Evolutionary conservation across 2,888 invertebrate genomes (phyloP).

Genomic region (Sarcophaga carnaria): DNA sequence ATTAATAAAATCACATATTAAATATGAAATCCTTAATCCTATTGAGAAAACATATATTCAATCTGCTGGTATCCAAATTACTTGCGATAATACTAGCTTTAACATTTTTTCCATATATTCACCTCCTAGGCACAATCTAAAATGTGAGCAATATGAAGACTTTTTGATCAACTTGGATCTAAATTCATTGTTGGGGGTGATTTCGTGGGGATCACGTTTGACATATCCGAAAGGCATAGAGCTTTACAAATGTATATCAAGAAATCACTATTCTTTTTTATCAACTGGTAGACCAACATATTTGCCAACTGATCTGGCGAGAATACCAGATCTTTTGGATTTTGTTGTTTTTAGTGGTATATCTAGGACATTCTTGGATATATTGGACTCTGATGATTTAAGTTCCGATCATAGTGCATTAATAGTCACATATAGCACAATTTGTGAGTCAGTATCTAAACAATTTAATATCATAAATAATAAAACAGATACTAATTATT

Average conservation of each 20-base stretch:
- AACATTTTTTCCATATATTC: constrained; percentile 45
- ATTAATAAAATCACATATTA: constrained; percentile 52
- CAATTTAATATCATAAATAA: background rate
- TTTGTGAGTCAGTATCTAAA: background rate
- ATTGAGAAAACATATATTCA: constrained; percentile 26
- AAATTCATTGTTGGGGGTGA: constrained; percentile 52
- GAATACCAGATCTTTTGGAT: no score
- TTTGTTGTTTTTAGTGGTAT: no score
- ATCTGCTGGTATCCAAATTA: constrained; percentile 45
- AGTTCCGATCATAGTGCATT: no score
- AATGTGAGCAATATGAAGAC: constrained; percentile 19
- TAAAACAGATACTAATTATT: background rate
- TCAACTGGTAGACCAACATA: constrained; percentile 42
- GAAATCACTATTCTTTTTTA: constrained; percentile 13
- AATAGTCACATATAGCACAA: no score
- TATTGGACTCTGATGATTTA: no score
- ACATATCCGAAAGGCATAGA: constrained; percentile 58
- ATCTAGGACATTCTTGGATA: no score
- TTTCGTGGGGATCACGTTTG: background rate
- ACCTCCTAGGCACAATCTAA: constrained; percentile 44
- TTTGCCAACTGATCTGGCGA: constrained; percentile 17
- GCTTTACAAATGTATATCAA: constrained; percentile 39
- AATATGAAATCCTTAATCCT: constrained; percentile 32
- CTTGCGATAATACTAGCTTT: background rate
- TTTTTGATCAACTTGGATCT: no score